Percentiles rank a stretch among this genome's conserved stretches.
Conservation (phyloP, 2,797 vertebrate species). For the Macroramphosus scolopax region DNA sequence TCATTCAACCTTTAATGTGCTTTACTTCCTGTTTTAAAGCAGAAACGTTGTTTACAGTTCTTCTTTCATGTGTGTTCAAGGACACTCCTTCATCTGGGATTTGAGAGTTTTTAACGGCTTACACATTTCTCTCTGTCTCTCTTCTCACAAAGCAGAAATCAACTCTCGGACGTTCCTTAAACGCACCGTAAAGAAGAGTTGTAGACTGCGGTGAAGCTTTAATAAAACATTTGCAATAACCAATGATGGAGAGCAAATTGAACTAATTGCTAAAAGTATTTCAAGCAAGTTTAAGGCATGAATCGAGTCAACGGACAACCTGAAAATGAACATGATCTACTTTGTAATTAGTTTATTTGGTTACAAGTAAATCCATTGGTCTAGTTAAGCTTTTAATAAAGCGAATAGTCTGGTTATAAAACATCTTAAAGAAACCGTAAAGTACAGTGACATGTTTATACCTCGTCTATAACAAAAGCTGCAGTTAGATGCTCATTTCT, state of each 20-base stretch:
- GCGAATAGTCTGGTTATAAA: too few relatives aligned
- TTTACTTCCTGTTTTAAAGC: constrained; percentile 2
- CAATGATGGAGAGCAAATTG: background rate
- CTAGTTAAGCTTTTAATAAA: too few relatives aligned
- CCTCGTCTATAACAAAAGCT: constrained; percentile 16
- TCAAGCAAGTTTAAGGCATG: too few relatives aligned
- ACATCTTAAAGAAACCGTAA: too few relatives aligned
- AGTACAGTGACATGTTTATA: constrained; percentile 9
- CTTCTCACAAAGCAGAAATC: background rate
- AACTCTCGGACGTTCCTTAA: constrained; percentile 18
- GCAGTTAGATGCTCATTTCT: constrained; percentile 23
- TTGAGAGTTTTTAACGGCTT: constrained; percentile 1
- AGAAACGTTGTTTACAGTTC: too few relatives aligned
- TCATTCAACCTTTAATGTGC: constrained; percentile 9
- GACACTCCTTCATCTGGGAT: constrained; percentile 1
- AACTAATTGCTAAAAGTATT: background rate
- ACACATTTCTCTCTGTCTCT: background rate
- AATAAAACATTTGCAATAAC: background rate
- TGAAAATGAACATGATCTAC: too few relatives aligned
- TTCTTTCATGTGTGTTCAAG: constrained; percentile 20
- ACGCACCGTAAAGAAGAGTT: too few relatives aligned
- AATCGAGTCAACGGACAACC: too few relatives aligned
- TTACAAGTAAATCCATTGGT: too few relatives aligned
- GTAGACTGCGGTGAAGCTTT: background rate
- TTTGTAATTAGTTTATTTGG: too few relatives aligned